phyloP scores from a whole-genome alignment of 2,113 vertebrate species.

The Amphiprion ocellaris region DNA sequence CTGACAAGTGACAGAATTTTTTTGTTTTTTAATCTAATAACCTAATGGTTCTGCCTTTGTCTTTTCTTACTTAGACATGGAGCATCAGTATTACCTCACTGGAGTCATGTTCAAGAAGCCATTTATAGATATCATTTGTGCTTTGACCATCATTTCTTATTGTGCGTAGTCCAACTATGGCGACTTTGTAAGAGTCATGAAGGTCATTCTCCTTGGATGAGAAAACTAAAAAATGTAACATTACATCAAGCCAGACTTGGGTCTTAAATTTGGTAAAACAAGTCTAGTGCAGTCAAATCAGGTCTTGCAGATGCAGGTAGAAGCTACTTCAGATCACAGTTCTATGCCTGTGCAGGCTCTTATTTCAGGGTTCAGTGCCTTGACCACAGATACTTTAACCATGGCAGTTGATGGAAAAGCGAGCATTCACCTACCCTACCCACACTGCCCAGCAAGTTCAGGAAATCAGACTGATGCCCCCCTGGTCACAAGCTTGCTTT shows the following conservation, averaged over 20 bases:
- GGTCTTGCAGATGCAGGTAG: constrained; percentile 1
- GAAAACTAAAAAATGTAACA: background rate
- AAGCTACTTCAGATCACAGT: constrained; percentile 26
- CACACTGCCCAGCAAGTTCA: constrained; percentile 14
- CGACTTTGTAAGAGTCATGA: background rate
- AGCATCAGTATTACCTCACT: no score
- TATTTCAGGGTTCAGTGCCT: constrained; percentile 53
- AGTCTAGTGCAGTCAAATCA: background rate
- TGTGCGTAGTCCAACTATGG: background rate
- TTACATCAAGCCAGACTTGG: background rate
- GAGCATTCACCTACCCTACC: constrained; percentile 37
- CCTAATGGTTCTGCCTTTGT: no score
- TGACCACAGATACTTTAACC: constrained; percentile 52
- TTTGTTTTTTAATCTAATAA: no score
- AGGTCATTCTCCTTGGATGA: background rate
- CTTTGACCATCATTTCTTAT: background rate
- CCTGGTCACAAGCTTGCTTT: constrained; percentile 40
- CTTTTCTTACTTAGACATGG: no score
- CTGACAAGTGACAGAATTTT: no score
- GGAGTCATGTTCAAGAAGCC: no score
- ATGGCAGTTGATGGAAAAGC: constrained; percentile 44
- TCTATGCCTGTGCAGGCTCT: constrained; percentile 27
- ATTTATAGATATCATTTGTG: background rate
- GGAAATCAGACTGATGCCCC: constrained; percentile 50
- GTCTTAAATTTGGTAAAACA: constrained; percentile 15